Evolutionary conservation across 2,113 vertebrate species (phyloP), one percentile per base, ranked within the genome.

Genomic region (Forbesichthys agassizii): DNA sequence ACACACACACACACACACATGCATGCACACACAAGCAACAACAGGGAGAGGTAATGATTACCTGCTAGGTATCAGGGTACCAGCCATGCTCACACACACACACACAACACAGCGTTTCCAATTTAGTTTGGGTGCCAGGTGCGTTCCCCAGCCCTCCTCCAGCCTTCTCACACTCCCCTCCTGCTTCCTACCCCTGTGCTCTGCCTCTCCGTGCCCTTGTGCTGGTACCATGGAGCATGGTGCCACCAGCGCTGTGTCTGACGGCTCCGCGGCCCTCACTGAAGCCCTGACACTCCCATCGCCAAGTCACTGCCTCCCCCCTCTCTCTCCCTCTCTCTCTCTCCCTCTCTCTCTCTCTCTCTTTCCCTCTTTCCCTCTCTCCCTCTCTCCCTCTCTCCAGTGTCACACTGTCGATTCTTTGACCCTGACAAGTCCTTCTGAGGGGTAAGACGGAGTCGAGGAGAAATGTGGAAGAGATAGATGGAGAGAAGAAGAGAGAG

Each of bases 91-190:
- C 66, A 76, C 73, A 83, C 59, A 79, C 75, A 73, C 70, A 77
- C 82, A 88, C 82, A 82, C 77, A 64, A 60, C 77, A 88, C 89
- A 92, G 91, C 76, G 90, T 91, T 92, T 92, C 90, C 90, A 89
- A 90, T 91, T 90, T 91, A 86, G 85, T 91, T 85, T 68, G 79
- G 64, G 67, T 86, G 79, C 82, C 88, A 86, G 84, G 66, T 73
- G 71, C 81, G 84, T 77, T 75, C 78, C 71, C 67, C 64, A 42
- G 58, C 74, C 82, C 63, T 59, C 77, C 67, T 58, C 11, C 36
- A 42, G 7, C 61, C 64, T 69, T 66, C 78, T 11, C 64, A 84
- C 86, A 74, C 75, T 78, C 86, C 74, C 82, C 7, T 42, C 56
- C 61, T 36, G 53, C 68, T 64, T 75, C 58, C 67, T 67, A 56